Conservation (phyloP, 2,888 invertebrate species). For the Trimorus sp. region DNA sequence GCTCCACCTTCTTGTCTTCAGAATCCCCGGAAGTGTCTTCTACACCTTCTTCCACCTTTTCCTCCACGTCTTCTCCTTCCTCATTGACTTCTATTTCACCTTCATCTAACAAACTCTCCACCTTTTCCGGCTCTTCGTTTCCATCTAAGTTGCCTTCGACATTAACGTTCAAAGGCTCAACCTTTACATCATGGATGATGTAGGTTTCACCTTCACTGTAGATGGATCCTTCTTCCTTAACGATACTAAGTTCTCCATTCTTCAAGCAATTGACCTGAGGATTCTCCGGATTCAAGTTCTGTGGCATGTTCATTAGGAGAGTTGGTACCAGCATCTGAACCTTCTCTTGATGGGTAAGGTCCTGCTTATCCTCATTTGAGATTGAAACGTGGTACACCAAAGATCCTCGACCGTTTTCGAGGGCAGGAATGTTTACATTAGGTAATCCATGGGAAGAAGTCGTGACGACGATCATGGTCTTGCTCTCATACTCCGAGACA, state of each 20-base stretch:
- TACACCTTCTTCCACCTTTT: neutral
- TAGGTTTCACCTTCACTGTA: too few relatives aligned
- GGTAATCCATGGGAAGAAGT: conserved; percentile 26
- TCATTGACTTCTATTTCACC: too few relatives aligned
- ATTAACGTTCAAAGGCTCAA: too few relatives aligned
- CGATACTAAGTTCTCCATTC: too few relatives aligned
- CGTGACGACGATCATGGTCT: conserved; percentile 53
- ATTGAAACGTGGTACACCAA: conserved; percentile 38
- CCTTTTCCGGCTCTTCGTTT: too few relatives aligned
- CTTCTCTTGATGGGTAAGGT: neutral
- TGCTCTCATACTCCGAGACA: conserved; percentile 58
- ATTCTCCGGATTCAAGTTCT: neutral
- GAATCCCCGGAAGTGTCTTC: neutral
- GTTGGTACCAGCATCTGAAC: conserved; percentile 28
- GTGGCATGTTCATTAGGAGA: conserved; percentile 31
- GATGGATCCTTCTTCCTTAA: neutral
- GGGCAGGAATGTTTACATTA: neutral
- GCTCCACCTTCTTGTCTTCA: neutral
- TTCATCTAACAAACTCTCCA: too few relatives aligned
- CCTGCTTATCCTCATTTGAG: conserved; percentile 3
- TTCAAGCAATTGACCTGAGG: too few relatives aligned
- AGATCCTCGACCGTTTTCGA: neutral
- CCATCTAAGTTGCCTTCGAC: too few relatives aligned
- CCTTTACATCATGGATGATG: too few relatives aligned
- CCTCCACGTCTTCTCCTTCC: too few relatives aligned